phyloP scores from a whole-genome alignment of 2,888 invertebrate species.

The Stenichneumon culpator region DNA sequence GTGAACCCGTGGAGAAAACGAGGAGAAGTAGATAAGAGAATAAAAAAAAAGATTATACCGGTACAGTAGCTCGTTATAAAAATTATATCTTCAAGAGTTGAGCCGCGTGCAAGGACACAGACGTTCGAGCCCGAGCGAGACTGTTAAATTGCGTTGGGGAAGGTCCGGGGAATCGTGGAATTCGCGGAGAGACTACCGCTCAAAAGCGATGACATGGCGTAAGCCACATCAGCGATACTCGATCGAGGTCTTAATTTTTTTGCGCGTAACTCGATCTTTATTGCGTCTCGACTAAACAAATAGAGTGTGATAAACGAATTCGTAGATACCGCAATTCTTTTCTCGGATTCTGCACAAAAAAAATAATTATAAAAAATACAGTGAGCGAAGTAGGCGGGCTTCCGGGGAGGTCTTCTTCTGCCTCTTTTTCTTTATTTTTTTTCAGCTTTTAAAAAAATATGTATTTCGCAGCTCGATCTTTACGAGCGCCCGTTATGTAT shows the following conservation, averaged over 20 bases:
- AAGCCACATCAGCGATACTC: background rate
- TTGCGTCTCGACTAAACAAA: slow-evolving; percentile 3
- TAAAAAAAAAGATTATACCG: background rate
- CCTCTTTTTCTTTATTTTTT: background rate
- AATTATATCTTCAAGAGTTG: slow-evolving; percentile 55
- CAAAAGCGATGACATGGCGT: slow-evolving; percentile 17
- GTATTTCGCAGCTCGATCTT: slow-evolving; percentile 9
- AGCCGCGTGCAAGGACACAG: slow-evolving; percentile 45
- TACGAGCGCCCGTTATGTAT: background rate
- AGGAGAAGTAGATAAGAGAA: slow-evolving; percentile 19
- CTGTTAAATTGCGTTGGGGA: slow-evolving; percentile 61
- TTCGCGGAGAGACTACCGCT: slow-evolving; percentile 5
- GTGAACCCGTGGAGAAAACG: slow-evolving; percentile 46
- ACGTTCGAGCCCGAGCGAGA: slow-evolving; percentile 22
- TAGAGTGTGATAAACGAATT: background rate
- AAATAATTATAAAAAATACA: background rate
- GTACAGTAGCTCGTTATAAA: slow-evolving; percentile 17
- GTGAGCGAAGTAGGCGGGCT: background rate
- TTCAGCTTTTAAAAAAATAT: slow-evolving; percentile 1
- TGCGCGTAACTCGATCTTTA: slow-evolving; percentile 1
- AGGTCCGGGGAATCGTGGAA: slow-evolving; percentile 61
- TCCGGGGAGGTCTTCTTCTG: background rate
- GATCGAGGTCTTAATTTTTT: background rate
- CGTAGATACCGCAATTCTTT: background rate
- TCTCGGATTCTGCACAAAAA: background rate